These are phyloP conservation scores for Puntigrus tetrazona DNA, from an alignment of 2,113 vertebrate species.

Conservation along the genomic window DNA sequence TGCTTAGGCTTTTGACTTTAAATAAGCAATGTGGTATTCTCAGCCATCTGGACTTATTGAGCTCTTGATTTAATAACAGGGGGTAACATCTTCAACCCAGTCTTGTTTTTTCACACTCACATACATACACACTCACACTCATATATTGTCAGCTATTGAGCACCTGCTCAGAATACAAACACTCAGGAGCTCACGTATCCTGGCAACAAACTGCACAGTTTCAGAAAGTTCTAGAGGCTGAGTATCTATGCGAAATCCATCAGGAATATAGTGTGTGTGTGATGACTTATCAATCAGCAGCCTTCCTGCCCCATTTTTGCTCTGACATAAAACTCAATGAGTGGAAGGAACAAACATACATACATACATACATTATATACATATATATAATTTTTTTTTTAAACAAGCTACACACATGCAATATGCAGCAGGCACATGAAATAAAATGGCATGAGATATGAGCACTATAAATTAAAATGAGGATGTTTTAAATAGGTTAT, in stretches of 20 bases:
- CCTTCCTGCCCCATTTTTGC: neutral
- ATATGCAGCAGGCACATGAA: neutral
- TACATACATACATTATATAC: too few relatives aligned
- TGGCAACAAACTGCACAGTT: slow-evolving; percentile 54
- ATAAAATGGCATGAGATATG: neutral
- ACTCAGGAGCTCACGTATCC: slow-evolving; percentile 49
- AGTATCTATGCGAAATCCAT: slow-evolving; percentile 34
- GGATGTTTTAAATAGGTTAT: neutral
- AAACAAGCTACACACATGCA: neutral
- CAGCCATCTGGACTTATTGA: slow-evolving; percentile 6
- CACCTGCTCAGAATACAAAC: slow-evolving; percentile 56
- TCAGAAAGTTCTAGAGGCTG: slow-evolving; percentile 48
- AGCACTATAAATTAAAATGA: neutral
- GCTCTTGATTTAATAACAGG: slow-evolving; percentile 46
- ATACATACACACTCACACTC: neutral
- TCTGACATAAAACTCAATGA: neutral
- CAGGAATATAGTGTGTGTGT: slow-evolving; percentile 41
- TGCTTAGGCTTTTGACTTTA: slow-evolving; percentile 21
- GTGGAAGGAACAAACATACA: too few relatives aligned
- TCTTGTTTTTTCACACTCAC: slow-evolving; percentile 1
- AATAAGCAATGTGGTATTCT: slow-evolving; percentile 35
- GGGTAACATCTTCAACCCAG: slow-evolving; percentile 28
- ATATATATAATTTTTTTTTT: too few relatives aligned
- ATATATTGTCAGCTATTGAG: slow-evolving; percentile 33
- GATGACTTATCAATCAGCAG: slow-evolving; percentile 21